Conservation (phyloP, 1,140 invertebrate species). For the Drosophila lacertosa region DNA sequence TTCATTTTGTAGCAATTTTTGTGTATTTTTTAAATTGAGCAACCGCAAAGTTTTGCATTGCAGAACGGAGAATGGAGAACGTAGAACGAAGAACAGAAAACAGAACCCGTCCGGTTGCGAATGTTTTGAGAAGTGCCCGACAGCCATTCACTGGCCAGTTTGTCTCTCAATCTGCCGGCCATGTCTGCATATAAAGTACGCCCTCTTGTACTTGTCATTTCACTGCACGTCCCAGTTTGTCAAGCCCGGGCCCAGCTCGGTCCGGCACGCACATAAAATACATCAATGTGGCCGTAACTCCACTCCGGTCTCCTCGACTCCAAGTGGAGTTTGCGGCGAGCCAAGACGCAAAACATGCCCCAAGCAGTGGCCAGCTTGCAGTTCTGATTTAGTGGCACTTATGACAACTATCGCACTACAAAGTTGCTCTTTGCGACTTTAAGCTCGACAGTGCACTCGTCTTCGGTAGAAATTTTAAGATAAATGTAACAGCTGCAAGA, state of each 20-base stretch:
- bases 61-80: conserved; percentile 60
- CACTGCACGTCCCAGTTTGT: conserved; percentile 71
- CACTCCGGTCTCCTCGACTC: too few relatives aligned
- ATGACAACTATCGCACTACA: conserved; percentile 42
- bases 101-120: conserved; percentile 32
- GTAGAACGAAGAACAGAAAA: conserved; percentile 62
- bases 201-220: conserved; percentile 76
- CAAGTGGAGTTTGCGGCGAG: conserved; percentile 49
- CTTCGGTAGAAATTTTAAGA: conserved; percentile 26
- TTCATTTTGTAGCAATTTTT: conserved; percentile 76
- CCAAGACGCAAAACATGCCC: conserved; percentile 25
- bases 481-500: conserved; percentile 27
- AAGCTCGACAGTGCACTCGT: conserved; percentile 12
- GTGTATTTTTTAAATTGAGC: conserved; percentile 80
- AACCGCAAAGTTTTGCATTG: conserved; percentile 79
- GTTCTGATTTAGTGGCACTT: conserved; percentile 74
- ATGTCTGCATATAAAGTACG: conserved; percentile 80
- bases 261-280: conserved; percentile 65
- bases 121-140: conserved; percentile 50
- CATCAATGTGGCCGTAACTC: conserved; percentile 64
- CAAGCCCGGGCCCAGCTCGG: conserved; percentile 29
- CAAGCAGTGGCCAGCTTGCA: conserved; percentile 44
- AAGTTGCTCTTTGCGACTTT: conserved; percentile 41
- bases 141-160: conserved; percentile 49
- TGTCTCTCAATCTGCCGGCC: conserved; percentile 71